These are phyloP conservation scores for Peucedramus taeniatus DNA, from an alignment of 2,113 vertebrate genomes.

Conservation along the genomic window DNA sequence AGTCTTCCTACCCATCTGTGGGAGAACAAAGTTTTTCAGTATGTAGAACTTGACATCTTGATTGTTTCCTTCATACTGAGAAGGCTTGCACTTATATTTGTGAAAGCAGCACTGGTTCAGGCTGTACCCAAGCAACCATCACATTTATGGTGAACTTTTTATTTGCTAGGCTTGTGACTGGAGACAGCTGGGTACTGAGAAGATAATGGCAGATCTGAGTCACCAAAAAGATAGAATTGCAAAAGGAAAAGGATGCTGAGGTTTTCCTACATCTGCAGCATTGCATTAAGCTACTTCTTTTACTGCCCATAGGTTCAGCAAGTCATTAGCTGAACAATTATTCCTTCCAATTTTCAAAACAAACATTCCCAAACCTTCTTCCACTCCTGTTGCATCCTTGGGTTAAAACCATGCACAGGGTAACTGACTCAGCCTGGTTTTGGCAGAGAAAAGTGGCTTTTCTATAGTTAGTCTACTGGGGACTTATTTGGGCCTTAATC, in stretches of 20 bases:
- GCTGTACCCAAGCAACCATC: neutral
- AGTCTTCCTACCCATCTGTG: neutral
- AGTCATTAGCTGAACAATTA: neutral
- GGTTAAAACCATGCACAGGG: neutral
- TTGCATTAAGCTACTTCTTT: neutral
- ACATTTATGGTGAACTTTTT: neutral
- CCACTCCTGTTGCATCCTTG: neutral
- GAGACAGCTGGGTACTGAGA: neutral
- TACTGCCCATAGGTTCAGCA: neutral
- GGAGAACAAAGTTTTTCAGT: neutral
- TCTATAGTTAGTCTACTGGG: neutral
- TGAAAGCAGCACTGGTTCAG: neutral
- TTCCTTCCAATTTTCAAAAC: neutral
- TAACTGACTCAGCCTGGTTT: neutral
- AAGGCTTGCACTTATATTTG: neutral
- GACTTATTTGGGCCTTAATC: neutral
- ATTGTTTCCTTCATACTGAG: neutral
- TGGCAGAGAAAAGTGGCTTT: neutral
- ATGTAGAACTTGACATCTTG: neutral
- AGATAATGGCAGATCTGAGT: conserved; percentile 21
- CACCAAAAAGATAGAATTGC: neutral
- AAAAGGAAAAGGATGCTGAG: neutral
- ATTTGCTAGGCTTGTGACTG: conserved; percentile 16
- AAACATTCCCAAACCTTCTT: neutral
- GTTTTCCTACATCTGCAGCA: neutral